Base-by-base conservation (phyloP, 2,797 vertebrate genomes). In the Buceros bicornis region DNA sequence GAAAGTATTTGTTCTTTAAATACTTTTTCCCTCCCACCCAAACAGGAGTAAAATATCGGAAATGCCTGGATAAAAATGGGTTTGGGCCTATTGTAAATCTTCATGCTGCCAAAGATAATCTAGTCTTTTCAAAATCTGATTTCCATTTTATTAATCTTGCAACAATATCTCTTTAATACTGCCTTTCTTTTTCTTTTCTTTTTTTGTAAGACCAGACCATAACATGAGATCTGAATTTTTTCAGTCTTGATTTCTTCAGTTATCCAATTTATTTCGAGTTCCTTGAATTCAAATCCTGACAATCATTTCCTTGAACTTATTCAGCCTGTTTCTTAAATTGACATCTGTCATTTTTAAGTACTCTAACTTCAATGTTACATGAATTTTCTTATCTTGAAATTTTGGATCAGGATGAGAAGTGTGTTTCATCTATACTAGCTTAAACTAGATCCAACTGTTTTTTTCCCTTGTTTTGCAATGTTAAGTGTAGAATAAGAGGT, bases 91-190 rank as follows among this genome's bases (percentile, higher is more conserved):
- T 31, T 85, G 40, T 40, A 73, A 82, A 79, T 77, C 10, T 45
- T 73, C 87, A 56, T 62, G 54, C 43, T 87, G 31, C 43, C 53
- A 91, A 74, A 92, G 94, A 57, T 58, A 72, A 45, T 56, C 42
- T n/a, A 4, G 21, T 60, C 11, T 82, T 92, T 85, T 86, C 51
- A 45, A 29, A 45, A 54, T 53, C 43, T 60, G 25, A 82, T 94
- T 96, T 96, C 85, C 61, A 29, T 83, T 93, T 95, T 96, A 90
- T 94, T 95, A 96, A 83, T 53, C 77, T 82, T 95, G 89, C n/a
- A 86, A 77, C 73, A 93, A n/a, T 33, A 35, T 79, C 65, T 93
- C 86, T 97, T 90, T 91, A 93, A 92, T 95, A 83, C n/a, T 90
- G 81, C 77, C 71, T 91, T 45, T 43, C 8, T 37, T 47, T 78